Percentiles rank a stretch among this genome's conserved stretches.
These are phyloP conservation scores for Oreochromis tanganicae DNA, from an alignment of 2,113 vertebrate species.

Conservation along the genomic window DNA sequence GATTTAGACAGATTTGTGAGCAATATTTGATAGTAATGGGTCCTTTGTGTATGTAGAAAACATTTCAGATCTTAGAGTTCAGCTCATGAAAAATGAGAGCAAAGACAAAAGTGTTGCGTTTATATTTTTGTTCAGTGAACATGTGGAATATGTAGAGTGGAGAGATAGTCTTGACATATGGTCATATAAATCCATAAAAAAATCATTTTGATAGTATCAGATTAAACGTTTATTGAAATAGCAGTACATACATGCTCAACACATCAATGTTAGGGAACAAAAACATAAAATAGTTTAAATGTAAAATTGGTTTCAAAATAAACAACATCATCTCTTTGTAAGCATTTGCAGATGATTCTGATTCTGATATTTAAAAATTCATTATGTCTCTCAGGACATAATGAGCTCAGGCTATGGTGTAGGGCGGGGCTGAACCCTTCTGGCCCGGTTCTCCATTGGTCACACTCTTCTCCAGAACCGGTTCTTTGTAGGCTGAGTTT, in stretches of 20 bases:
- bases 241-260: background rate
- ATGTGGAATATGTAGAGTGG: background rate
- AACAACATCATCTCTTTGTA: background rate
- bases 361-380: background rate
- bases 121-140: background rate
- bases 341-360: background rate
- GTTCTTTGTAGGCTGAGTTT: background rate
- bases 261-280: background rate
- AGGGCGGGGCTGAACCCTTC: slow-evolving; percentile 19
- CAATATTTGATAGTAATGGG: background rate
- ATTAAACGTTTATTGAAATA: background rate
- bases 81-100: background rate
- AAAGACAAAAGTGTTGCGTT: background rate
- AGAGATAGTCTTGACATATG: background rate
- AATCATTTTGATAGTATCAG: background rate
- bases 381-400: slow-evolving; percentile 17
- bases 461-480: background rate
- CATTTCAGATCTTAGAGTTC: background rate
- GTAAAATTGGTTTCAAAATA: background rate
- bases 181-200: background rate
- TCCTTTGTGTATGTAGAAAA: background rate
- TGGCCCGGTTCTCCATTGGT: background rate
- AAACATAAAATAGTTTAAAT: background rate
- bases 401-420: background rate
- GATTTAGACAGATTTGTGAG: background rate